Percentiles rank a stretch among this genome's conserved stretches.
Evolutionary conservation across 2,797 vertebrate genomes (phyloP).

Genomic region (Petrocephalus sullivani): DNA sequence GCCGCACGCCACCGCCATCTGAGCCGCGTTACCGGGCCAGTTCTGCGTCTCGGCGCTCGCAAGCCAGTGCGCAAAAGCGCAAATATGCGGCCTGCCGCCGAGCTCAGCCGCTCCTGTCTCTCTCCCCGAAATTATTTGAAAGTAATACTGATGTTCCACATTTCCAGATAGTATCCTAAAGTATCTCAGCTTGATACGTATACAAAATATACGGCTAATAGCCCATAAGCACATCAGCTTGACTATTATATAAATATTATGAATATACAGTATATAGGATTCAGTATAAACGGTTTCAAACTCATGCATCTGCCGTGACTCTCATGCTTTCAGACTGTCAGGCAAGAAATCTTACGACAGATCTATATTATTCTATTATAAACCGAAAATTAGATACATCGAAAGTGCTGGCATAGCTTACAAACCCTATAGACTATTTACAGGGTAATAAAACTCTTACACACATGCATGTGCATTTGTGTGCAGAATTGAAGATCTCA

Average conservation of each 20-base stretch:
- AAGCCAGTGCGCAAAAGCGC: background rate
- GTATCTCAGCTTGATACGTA: background rate
- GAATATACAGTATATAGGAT: background rate
- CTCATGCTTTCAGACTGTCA: background rate
- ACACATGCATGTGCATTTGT: background rate
- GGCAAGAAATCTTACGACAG: background rate
- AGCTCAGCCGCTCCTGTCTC: background rate
- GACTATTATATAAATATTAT: background rate
- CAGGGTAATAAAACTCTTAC: background rate
- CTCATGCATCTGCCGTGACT: background rate
- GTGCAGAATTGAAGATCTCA: background rate
- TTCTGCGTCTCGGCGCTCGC: constrained; percentile 27
- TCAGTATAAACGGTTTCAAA: background rate
- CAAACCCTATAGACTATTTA: background rate
- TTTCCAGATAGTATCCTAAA: background rate
- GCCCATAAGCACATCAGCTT: background rate
- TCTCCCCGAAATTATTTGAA: background rate
- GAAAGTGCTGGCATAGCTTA: background rate
- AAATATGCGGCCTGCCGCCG: too few relatives aligned
- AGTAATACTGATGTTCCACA: background rate
- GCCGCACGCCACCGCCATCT: constrained; percentile 17
- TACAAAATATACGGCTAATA: background rate
- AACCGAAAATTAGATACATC: background rate
- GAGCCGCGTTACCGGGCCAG: constrained; percentile 33
- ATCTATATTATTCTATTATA: background rate